Base-by-base conservation (phyloP, 2,113 vertebrate genomes). In the Scomber scombrus region DNA sequence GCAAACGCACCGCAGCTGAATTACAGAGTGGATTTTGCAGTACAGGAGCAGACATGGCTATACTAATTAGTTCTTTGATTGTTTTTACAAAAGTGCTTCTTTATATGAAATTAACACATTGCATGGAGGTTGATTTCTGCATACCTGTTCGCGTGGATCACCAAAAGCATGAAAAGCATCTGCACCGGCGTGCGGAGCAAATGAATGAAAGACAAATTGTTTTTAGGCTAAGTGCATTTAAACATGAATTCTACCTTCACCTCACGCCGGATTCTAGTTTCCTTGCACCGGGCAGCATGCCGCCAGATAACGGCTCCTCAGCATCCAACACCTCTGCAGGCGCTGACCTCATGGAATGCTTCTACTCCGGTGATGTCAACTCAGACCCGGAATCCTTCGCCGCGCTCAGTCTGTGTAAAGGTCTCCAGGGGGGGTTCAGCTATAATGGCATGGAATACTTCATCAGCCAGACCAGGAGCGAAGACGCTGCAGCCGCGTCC, bases 331-430 rank as follows among this genome's bases (percentile, higher is more conserved):
- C 71, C 5, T 84, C 88, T 23, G 77, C 73, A 3, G 58, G 75
- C 21, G 74, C 90, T 7, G 94, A 93, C 49, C 81, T 97, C 73
- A 92, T 93, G 62, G 94, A 87, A 31, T 99, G 98, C 82, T 99
- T 99, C 88, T 99, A 97, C 68, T 97, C 98, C 0, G 98, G 98
- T 21, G 93, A 96, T 50, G 98, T 99, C 73, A 98, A 99, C 89
- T 84, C 92, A 0, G 97, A 98, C 19, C 91, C 90, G 15, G 94
- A 95, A 56, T 99, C 97, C 0, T 98, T 97, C 76, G 97, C 95
- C 0, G 97, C 97, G 1, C 77, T 99, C 77, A 99, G 98, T 87
- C 91, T 99, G 21, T 99, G 98, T 75, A 94, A 95, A 62, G 97
- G 98, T 70, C 91, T 99, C 14, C 95, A 93, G 2, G 98, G 98